These are phyloP conservation scores for Hepsetus odoe DNA, from an alignment of 2,113 vertebrate genomes.

Conservation along the genomic window DNA sequence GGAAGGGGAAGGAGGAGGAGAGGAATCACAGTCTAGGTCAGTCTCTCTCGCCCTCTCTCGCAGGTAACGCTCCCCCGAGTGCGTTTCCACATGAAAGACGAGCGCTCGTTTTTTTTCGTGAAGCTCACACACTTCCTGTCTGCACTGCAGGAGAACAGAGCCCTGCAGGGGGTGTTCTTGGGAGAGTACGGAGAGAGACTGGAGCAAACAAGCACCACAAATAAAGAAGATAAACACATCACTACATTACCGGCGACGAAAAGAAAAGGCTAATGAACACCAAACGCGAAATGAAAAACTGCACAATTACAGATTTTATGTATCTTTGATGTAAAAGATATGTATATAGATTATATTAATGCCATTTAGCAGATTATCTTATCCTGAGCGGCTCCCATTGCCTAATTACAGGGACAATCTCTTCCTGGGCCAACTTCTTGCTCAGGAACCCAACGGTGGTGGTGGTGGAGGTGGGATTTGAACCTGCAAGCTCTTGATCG, in stretches of 20 bases:
- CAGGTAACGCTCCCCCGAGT: conserved; percentile 21
- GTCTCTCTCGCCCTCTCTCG: background rate
- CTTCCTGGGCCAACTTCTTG: too few species aligned
- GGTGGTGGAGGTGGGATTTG: too few species aligned
- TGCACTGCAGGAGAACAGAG: background rate
- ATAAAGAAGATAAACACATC: background rate
- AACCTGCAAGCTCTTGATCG: too few species aligned
- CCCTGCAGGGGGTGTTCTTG: conserved; percentile 13
- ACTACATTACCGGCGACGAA: background rate
- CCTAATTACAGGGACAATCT: too few species aligned
- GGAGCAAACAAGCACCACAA: background rate
- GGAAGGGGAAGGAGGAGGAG: conserved; percentile 26
- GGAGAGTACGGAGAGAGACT: background rate
- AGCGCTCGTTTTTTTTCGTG: background rate
- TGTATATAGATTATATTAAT: too few species aligned
- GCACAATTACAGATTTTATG: too few species aligned
- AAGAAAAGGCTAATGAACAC: background rate
- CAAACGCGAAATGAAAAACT: too few species aligned
- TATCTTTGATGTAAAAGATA: too few species aligned
- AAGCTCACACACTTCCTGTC: conserved; percentile 20
- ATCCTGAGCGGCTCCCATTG: too few species aligned
- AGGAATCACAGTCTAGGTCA: conserved; percentile 24
- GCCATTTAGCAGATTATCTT: too few species aligned
- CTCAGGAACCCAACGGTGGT: too few species aligned
- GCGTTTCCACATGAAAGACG: conserved; percentile 1